phyloP scores from a whole-genome alignment of 2,888 invertebrate genomes.

The Magallana nippona region DNA sequence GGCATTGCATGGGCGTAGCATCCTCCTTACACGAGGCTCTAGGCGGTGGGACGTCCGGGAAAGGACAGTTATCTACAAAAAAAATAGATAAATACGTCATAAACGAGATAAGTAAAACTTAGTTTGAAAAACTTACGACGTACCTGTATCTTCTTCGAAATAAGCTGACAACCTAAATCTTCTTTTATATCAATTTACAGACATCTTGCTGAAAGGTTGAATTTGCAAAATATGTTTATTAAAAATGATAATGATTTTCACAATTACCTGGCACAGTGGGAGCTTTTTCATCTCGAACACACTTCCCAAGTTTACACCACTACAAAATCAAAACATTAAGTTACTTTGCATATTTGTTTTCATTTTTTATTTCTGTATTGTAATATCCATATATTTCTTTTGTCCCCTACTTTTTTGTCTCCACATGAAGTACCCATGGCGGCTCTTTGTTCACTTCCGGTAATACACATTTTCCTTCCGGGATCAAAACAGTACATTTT shows the following conservation, averaged over 20 bases:
- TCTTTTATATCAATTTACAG: too few relatives aligned
- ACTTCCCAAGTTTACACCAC: conserved; percentile 68
- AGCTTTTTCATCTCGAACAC: conserved; percentile 60
- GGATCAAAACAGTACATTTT: conserved; percentile 69
- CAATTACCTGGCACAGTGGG: conserved; percentile 61
- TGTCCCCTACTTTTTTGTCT: conserved; percentile 63
- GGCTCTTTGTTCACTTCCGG: conserved; percentile 67
- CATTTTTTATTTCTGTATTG: too few relatives aligned
- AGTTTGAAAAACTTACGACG: too few relatives aligned
- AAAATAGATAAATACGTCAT: not conserved
- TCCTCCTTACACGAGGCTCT: conserved; percentile 60
- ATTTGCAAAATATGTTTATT: too few relatives aligned
- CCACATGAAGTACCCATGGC: conserved; percentile 72
- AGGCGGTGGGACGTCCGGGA: conserved; percentile 62
- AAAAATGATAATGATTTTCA: not conserved
- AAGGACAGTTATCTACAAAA: conserved; percentile 67
- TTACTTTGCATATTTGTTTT: too few relatives aligned
- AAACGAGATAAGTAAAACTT: too few relatives aligned
- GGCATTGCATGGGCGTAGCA: conserved; percentile 62
- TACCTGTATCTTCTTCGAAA: too few relatives aligned
- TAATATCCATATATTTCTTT: too few relatives aligned
- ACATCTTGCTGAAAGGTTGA: too few relatives aligned
- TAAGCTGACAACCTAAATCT: too few relatives aligned
- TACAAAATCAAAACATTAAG: conserved; percentile 48
- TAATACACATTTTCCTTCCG: conserved; percentile 60